Conservation (phyloP, 2,113 vertebrate species). For the Paradoxurus hermaphroditus region DNA sequence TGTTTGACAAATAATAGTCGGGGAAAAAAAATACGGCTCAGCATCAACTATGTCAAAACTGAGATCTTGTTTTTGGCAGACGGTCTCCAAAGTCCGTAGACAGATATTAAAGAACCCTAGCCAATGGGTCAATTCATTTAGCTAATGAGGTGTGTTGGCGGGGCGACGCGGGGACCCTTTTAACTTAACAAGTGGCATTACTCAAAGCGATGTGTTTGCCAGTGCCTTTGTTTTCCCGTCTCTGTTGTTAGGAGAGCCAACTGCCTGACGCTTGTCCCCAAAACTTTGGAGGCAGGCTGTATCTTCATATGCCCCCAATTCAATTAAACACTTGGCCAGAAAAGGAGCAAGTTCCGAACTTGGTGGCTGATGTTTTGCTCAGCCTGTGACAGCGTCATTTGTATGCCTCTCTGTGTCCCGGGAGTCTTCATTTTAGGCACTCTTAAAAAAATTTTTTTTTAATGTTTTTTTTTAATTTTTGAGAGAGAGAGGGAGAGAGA, state of each 20-base stretch:
- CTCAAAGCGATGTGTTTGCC: not conserved
- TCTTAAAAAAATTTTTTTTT: too few species aligned
- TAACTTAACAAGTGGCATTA: not conserved
- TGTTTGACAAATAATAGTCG: constrained; percentile 12
- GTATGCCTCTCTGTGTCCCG: rapidly evolving
- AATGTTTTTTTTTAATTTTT: too few species aligned
- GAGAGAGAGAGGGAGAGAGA: too few species aligned
- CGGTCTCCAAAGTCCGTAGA: not conserved
- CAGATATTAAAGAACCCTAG: not conserved
- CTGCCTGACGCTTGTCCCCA: not conserved
- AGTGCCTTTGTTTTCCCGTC: not conserved
- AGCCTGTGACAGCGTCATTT: not conserved
- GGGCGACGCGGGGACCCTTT: not conserved
- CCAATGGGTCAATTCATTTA: not conserved
- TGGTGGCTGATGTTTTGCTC: not conserved
- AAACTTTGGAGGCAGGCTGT: not conserved
- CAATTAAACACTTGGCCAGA: not conserved
- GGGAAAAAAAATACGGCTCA: not conserved
- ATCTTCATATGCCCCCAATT: not conserved
- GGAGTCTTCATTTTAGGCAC: not conserved
- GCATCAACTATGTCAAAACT: not conserved
- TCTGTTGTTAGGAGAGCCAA: not conserved
- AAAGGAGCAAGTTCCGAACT: not conserved
- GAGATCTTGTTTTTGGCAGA: constrained; percentile 40
- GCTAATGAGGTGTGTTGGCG: not conserved